Base-by-base conservation (phyloP, 2,888 invertebrate genomes). In the Ernsta delagoae region DNA sequence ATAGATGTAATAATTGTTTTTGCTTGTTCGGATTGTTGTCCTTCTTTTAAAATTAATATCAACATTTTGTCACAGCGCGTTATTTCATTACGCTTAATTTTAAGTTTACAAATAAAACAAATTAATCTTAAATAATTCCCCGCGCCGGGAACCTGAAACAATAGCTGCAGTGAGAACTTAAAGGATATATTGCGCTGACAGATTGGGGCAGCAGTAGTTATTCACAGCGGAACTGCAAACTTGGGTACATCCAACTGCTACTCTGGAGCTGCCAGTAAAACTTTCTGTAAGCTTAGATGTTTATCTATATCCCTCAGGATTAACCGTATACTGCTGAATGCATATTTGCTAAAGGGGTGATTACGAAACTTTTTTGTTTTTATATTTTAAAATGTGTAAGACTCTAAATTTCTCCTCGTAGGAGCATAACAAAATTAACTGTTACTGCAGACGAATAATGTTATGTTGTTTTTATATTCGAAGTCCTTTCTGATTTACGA, bases 121-220 rank as follows among this genome's bases (percentile, higher is more conserved):
- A 60, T 54, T n/a, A n/a, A n/a, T n/a, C 53, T 53, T 41, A 53
- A 43, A 50, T 54, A 31, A 53, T 60, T 54, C 41, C 34, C 11
- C 50, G 43, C 41, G 43, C 60, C 5, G 60, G 45, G 12, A 67
- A 56, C 56, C 16, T 50, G 39, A 62, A 67, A 67, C 67, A 67
- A 67, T 67, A 61, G 67, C 56, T 48, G 36, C 67, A 67, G 36
- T 54, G 60, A 36, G 61, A 68, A 68, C 67, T 68, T 59, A 57
- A 61, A 68, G 60, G 67, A 68, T 68, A 67, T 67, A 68, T 62
- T 62, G 67, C 39, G 67, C 67, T 68, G 67, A 68, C 67, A 68
- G 67, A 68, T 62, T 68, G 67, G 61, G 61, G 16, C 56, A 62
- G 56, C 56, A 39, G 56, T 57, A 62, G 67, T 68, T 68, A 57